Evolutionary conservation across 2,113 vertebrate species (phyloP), one percentile per base, ranked within the genome.

Genomic region (Corythaixoides concolor): DNA sequence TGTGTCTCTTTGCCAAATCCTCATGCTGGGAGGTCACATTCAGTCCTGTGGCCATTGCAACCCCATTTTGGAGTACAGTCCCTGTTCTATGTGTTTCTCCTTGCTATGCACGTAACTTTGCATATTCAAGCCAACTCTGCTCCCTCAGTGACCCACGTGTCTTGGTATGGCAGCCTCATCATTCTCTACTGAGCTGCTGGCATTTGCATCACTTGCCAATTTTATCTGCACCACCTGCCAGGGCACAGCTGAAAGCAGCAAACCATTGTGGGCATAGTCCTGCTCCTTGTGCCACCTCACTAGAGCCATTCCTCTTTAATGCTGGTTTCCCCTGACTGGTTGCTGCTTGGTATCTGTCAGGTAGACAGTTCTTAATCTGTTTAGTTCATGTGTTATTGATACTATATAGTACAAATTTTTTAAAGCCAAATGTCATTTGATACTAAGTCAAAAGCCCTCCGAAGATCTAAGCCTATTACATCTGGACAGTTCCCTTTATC

Each of bases 401-500:
- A 76, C 59, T 58, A 50, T 37, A 21, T 20, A 47, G 76, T n/a
- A 28, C 35, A 63, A 16, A 15, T 84, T 70, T 79, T 77, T 64
- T 22, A 60, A 93, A 91, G 52, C 2, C 10, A 77, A 88, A 84
- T 90, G 85, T 73, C 41, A 80, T 94, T 95, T 85, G 53, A 83
- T 88, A 74, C 41, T 45, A 28, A 93, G 76, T 89, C 93, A 84
- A 77, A 93, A 90, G 41, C 5, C 1, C 37, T 77, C 33, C 6
- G 10, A 74, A 7, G 3, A 67, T 80, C 55, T 95, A 95, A 96
- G 43, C 72, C 45, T 88, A 84, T 97, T 96, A 96, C 32, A 66
- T 77, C 63, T 66, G 41, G 93, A 95, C 83, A 89, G 83, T 90
- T 94, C 75, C 94, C 49, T 96, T 93, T 90, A 93, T 95, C 91